A percentile compares a stretch with the other conserved stretches of the same genome.
These are phyloP conservation scores for Ctenomys sociabilis DNA, from an alignment of 2,113 vertebrate genomes.

Conservation along the genomic window DNA sequence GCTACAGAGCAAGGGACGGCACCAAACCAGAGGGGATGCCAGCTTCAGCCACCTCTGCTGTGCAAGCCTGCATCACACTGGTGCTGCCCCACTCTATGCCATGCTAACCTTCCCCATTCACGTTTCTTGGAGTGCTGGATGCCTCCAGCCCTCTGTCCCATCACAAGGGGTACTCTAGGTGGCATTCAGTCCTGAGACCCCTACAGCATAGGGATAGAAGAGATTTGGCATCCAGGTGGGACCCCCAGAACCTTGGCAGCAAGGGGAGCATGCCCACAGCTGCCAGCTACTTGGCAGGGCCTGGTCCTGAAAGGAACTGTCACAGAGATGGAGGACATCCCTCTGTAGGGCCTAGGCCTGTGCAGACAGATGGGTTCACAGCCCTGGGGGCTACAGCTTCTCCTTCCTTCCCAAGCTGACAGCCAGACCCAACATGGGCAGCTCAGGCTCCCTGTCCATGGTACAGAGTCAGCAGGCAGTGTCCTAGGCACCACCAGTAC, in stretches of 20 bases:
- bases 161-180: background rate
- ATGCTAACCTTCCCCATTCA: background rate
- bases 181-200: accelerated
- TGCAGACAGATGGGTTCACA: background rate
- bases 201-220: background rate
- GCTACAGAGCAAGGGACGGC: background rate
- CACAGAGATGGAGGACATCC: background rate
- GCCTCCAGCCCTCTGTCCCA: background rate
- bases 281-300: background rate
- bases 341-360: background rate
- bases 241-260: background rate
- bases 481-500: background rate
- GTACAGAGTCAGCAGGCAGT: background rate
- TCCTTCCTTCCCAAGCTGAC: background rate
- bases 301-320: background rate
- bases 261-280: accelerated
- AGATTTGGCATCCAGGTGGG: background rate
- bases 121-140: background rate
- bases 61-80: too few relatives aligned
- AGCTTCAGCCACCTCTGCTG: too few relatives aligned
- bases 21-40: accelerated
- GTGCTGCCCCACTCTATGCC: background rate
- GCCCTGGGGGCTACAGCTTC: background rate
- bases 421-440: background rate
- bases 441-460: background rate